A percentile compares a stretch with the other conserved stretches of the same genome.
Evolutionary conservation across 2,888 invertebrate genomes (phyloP).

Genomic region (Stramonita haemastoma): DNA sequence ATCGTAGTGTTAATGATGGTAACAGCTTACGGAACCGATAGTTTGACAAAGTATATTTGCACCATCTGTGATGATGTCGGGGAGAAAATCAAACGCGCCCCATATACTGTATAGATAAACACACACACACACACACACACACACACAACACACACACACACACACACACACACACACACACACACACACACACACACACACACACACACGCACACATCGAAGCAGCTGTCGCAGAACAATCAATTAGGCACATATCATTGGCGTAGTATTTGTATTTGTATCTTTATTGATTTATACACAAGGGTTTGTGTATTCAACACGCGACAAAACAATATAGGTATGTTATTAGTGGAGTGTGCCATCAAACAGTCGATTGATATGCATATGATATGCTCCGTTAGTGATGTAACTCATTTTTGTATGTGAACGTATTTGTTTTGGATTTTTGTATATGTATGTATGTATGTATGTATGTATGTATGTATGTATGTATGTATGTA

Average conservation of each 20-base stretch:
- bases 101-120: no score
- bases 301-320: not conserved
- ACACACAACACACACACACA: constrained; percentile 18
- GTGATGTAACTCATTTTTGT: constrained; percentile 20
- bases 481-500: not conserved
- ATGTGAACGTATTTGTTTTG: constrained; percentile 30
- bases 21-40: no score
- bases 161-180: not conserved
- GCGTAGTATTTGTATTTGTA: not conserved
- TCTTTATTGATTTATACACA: not conserved
- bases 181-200: not conserved
- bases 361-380: not conserved
- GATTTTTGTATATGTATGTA: constrained; percentile 33
- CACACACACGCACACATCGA: not conserved
- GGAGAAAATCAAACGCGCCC: no score
- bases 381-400: no score
- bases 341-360: not conserved
- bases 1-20: no score
- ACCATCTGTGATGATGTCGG: no score
- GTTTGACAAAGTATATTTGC: no score
- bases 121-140: not conserved
- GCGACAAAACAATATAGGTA: not conserved
- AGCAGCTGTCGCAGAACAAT: no score
- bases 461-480: not conserved
- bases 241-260: not conserved